A percentile compares a stretch with the other conserved stretches of the same genome.
These are phyloP conservation scores for Mycogona germanica DNA, from an alignment of 2,888 invertebrate species.

Conservation along the genomic window DNA sequence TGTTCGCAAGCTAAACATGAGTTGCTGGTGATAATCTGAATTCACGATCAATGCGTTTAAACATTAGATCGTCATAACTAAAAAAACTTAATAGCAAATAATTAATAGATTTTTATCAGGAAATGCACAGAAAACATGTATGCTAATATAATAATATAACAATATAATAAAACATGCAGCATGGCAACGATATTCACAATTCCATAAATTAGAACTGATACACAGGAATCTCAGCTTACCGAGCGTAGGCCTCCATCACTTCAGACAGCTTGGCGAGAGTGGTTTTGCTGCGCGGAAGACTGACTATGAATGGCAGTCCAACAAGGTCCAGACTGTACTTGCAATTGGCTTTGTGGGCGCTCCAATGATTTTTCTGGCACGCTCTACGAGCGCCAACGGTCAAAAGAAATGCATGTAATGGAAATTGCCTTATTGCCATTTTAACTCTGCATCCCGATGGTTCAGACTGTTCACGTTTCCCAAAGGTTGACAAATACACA, in stretches of 20 bases:
- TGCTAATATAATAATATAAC: neutral
- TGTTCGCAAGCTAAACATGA: no score
- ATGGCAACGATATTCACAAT: no score
- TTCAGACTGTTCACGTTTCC: neutral
- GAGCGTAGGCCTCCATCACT: conserved; percentile 33
- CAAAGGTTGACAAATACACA: neutral
- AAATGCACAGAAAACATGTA: neutral
- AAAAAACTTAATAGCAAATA: no score
- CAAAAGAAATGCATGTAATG: conserved; percentile 7
- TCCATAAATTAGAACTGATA: neutral
- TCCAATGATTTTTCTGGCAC: conserved; percentile 38
- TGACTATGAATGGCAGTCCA: conserved; percentile 39
- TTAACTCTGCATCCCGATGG: neutral
- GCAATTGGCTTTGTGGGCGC: conserved; percentile 22
- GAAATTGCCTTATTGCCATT: neutral
- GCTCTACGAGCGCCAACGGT: conserved; percentile 27
- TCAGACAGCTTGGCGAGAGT: conserved; percentile 35
- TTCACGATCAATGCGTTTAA: no score
- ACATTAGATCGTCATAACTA: no score
- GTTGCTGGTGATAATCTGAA: no score
- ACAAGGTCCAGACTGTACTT: conserved; percentile 27
- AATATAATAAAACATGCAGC: neutral
- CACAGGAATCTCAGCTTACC: conserved; percentile 3
- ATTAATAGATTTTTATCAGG: no score
- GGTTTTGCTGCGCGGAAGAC: conserved; percentile 35